Evolutionary conservation across 2,797 vertebrate species (phyloP), one percentile per base, ranked within the genome.

Genomic region (Hydrocynus forskahlii): DNA sequence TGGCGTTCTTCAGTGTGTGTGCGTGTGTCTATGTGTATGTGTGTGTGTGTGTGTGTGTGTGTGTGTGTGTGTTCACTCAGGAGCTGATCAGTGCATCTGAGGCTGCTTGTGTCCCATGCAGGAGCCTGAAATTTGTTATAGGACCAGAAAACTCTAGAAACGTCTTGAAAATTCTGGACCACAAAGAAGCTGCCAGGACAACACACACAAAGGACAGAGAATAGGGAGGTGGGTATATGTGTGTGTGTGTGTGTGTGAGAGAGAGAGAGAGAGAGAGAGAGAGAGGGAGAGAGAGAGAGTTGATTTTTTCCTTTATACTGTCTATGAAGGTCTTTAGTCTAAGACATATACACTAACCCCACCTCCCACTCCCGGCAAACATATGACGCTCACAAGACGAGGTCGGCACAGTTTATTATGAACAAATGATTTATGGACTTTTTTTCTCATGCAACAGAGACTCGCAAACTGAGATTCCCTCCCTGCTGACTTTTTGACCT

Each of bases 1-100:
- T 80, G 83, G 67, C 84, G 73, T 75, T 84, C 54, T 73, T 81
- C 55, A 59, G 50, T 81, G 43, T 54, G 73, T 86, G 66, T 78
- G 77, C 80, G 63, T 77, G 73, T 82, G 25, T 54, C 66, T 62
- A 50, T 48, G 48, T 78, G 63, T 77, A 52, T 70, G 9, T 69
- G 25, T 40, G 19, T 50, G 43, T 60, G 54, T 23, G 55, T 52
- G 73, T 23, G 13, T 66, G 50, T 63, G 80, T 63, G 43, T 81
- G 72, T 81, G 73, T 63, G 17, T 68, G 75, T 67, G 76, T 40
- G 29, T 68, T 29, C 55, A 25, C 76, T 82, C 55, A 79, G 64
- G 52, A 72, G 19, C 55, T 60, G 38, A 60, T 83, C 57, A 63
- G 72, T 78, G 76, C 48, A 80, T 81, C 75, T 81, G 23, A 84